Evolutionary conservation across 2,113 vertebrate species (phyloP), one percentile per base, ranked within the genome.

Genomic region (Athene cunicularia): DNA sequence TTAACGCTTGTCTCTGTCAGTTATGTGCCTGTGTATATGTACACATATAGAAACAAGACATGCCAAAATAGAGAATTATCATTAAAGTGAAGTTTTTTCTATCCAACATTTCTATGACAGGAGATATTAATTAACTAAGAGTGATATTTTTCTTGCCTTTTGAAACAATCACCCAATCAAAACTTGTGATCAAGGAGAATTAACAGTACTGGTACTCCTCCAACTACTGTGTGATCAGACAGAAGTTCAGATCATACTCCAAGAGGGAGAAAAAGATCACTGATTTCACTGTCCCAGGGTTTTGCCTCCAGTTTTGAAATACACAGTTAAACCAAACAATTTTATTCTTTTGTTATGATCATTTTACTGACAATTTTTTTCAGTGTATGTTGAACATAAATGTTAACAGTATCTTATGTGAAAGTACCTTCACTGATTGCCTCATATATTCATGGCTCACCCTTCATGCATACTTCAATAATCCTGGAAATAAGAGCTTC

Each of bases 301-400:
- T 85, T 85, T 80, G 9, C 7, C 5, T 47, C 13, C 92, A n/a
- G 37, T 53, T 91, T 92, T 93, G 81, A 94, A 88, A 91, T 17
- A 22, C 18, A 30, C 4, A 17, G 16, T 35, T 77, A 70, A 77
- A 81, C 2, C 5, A 37, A 88, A 15, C 2, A 17, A 0, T 45
- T 59, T 67, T 72, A 41, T 90, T 58, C n/a, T 81, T 66, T 91
- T 20, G 3, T 55, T 80, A 35, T 23, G 14, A 59, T 60, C 13
- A 53, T 77, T 76, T 32, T 74, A 53, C 43, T 52, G 15, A 11
- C 35, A 45, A 14, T 23, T 84, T 32, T 32, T 88, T 90, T 72
- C 24, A 35, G 9, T 67, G 16, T 60, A 16, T 75, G 17, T 50
- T 70, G 15, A 77, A 89, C 6, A 47, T 17, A 86, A 88, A 66